A percentile compares a stretch with the other conserved stretches of the same genome.
Evolutionary conservation across 2,797 vertebrate genomes (phyloP).

Genomic region (Capromys pilorides): DNA sequence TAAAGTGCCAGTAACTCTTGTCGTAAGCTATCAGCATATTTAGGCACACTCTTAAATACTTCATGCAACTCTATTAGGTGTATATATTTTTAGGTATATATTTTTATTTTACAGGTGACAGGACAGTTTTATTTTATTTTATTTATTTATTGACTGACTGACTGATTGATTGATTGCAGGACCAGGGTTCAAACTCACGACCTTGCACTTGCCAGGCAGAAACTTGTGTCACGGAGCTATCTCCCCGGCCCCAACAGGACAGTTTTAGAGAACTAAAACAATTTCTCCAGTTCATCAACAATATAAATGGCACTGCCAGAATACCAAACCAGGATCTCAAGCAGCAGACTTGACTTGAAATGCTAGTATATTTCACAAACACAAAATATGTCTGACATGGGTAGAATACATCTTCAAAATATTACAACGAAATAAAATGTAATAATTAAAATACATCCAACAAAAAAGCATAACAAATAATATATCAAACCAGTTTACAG

Average conservation of each 20-base stretch:
- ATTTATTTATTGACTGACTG: no score
- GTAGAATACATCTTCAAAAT: slow-evolving; percentile 36
- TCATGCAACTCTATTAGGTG: background rate
- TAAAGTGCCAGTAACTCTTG: background rate
- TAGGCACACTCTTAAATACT: background rate
- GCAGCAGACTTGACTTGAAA: background rate
- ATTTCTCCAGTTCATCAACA: slow-evolving; percentile 8
- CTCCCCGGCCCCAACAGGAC: background rate
- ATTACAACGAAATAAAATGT: background rate
- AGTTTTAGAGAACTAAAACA: background rate
- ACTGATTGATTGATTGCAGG: no score
- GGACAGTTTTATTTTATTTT: background rate
- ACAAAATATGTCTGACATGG: slow-evolving; percentile 8
- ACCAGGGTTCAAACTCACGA: no score
- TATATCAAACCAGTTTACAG: background rate
- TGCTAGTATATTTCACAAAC: background rate
- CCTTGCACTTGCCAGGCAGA: no score
- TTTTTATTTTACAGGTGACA: slow-evolving; percentile 28
- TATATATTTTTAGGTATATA: background rate
- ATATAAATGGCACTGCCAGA: background rate
- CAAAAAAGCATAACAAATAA: slow-evolving; percentile 15
- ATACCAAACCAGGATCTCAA: background rate
- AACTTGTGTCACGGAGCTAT: no score
- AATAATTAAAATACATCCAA: background rate
- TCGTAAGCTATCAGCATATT: background rate